Evolutionary conservation across 2,888 invertebrate species (phyloP), one percentile per base, ranked within the genome.

Genomic region (Itoplectis maculator): DNA sequence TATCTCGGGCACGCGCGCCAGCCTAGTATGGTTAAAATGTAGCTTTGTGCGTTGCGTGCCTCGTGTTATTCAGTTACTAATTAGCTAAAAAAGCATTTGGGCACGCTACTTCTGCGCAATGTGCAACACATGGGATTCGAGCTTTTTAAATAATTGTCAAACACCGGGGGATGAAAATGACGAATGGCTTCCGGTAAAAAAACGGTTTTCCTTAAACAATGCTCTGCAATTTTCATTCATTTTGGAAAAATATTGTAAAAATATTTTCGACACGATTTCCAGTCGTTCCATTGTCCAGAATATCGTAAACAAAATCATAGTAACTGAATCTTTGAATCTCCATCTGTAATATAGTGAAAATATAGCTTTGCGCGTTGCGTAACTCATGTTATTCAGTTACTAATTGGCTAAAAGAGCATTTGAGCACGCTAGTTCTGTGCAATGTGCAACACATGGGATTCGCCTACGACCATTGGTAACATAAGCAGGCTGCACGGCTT

Each of bases 401-500:
- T 59, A 59, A 59, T 59, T 35, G 56, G 35, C 13, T 29, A 6
- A 29, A 35, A 11, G 35, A 13, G 56, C 29, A 59, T 59, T 35
- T n/a, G 35, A 13, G 56, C 35, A 35, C 35, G 15, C 5, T 1
- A 69, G 11, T 49, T 45, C 45, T 23, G 15, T 15, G 13, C n/a
- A 40, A 61, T 37, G 61, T 40, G 20, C 4, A 4, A 7, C 7
- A 3, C 18, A 49, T 49, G 20, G 35, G 54, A 59, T 70, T 63
- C 56, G 42, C 9, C 11, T 40, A n/a, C 47, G 59, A 63, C n/a
- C 29, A 13, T 4, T 18, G 18, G 49, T 49, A n/a, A 66, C 73
- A 66, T 51, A 54, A 54, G 59, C 47, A 40, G 13, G 11, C 35
- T n/a, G 56, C 18, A 20, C 35, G 42, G 63, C 69, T 45, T 63